Base-by-base conservation (phyloP, 2,113 vertebrate genomes). In the Telmatochromis sp. region DNA sequence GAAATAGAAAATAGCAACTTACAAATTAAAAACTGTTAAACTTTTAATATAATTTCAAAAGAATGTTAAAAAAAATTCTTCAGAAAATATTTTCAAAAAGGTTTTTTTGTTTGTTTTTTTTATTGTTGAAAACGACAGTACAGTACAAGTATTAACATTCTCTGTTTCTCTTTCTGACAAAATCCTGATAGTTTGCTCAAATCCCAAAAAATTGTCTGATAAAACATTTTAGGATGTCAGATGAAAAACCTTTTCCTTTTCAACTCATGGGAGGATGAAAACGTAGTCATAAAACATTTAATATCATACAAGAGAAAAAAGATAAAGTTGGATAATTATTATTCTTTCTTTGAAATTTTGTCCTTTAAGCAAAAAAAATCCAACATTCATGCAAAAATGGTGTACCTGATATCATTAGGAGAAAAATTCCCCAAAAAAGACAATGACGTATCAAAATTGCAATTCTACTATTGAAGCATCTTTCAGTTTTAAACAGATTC, bases 391-490 rank as follows among this genome's bases (percentile, higher is more conserved):
- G 40, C 19, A 87, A 82, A 84, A 85, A 85, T n/a, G 1, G 17
- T 91, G 88, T 92, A 95, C 89, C 91, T 91, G 63, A 49, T 86
- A 84, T 73, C 40, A 73, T 73, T 45, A 81, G 57, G 60, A 31
- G 65, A 80, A 75, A 35, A 49, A 54, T 9, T 31, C 37, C 33
- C 68, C 40, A 2, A 81, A 79, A 5, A 65, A 35, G 47, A 81
- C 33, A 86, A 53, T 9, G 1, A 75, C 2, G 3, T 89, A 60
- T 81, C n/a, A 60, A 84, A 81, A 51, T 49, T 26, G n/a, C 63
- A 37, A 60, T 89, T 19, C 51, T 73, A 55, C n/a, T 79, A 73
- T 31, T 49, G 14, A 81, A 57, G 11, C 3, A 1, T 28, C 5
- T 78, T 57, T 70, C 15, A 31, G 45, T 42, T 80, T 83, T 19